Evolutionary conservation across 64 coral and sea anemone genomes (phyloP).

Genomic region (Actinia tenebrosa): DNA sequence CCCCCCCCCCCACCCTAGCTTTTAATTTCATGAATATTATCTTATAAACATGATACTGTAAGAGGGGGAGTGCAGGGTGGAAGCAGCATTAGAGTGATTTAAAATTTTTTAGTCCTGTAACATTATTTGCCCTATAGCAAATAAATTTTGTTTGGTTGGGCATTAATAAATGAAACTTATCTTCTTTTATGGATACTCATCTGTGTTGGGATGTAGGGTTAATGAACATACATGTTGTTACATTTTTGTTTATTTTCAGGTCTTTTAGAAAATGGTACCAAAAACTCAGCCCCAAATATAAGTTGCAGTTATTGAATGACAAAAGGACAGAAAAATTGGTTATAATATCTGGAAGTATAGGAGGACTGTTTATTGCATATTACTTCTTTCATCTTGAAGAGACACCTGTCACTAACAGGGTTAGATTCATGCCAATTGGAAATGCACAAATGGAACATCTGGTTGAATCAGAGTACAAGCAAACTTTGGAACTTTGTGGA

Average conservation of each 20-base stretch:
- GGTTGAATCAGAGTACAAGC: conserved; percentile 56
- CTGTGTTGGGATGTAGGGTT: background rate
- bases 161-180: too few relatives aligned
- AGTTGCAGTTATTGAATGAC: conserved; percentile 42
- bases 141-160: too few relatives aligned
- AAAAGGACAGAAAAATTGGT: conserved; percentile 61
- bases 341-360: conserved; percentile 53
- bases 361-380: conserved; percentile 56
- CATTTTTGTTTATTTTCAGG: conserved; percentile 2
- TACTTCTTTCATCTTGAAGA: conserved; percentile 94
- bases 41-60: too few relatives aligned
- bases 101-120: too few relatives aligned
- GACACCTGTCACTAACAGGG: conserved; percentile 76
- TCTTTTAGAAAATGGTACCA: conserved; percentile 78
- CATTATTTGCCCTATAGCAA: too few relatives aligned
- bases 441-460: conserved; percentile 81
- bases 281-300: conserved; percentile 65
- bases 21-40: too few relatives aligned
- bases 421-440: conserved; percentile 78
- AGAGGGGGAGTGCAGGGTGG: too few relatives aligned
- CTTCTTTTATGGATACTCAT: too few relatives aligned
- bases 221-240: too few relatives aligned
- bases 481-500: conserved; percentile 74
- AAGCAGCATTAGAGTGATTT: too few relatives aligned
- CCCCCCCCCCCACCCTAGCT: too few relatives aligned